Conservation (phyloP, 2,113 vertebrate species). For the Gymnogyps californianus region DNA sequence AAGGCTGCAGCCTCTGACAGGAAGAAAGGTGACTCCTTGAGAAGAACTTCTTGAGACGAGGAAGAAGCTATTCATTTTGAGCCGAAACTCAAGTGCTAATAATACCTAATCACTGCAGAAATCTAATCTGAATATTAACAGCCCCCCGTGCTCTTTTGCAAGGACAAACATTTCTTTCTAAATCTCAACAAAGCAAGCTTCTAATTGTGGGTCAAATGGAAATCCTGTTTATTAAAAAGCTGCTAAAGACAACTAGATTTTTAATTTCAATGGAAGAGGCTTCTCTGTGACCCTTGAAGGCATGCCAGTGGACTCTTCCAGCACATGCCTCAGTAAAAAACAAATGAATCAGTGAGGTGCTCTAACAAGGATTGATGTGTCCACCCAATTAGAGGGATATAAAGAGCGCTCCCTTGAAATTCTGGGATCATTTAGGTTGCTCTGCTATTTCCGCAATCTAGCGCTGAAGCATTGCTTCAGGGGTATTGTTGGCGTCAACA, state of each 20-base stretch:
- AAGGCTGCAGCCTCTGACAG: neutral
- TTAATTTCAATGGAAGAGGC: constrained; percentile 50
- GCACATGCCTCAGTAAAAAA: constrained; percentile 49
- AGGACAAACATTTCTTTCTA: constrained; percentile 33
- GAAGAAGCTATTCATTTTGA: neutral
- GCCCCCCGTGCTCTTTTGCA: neutral
- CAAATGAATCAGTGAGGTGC: constrained; percentile 50
- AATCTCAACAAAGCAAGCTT: neutral
- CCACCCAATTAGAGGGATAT: constrained; percentile 45
- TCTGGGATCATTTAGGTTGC: constrained; percentile 32
- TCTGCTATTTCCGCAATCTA: neutral
- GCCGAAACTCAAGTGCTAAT: neutral
- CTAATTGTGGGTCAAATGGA: constrained; percentile 25
- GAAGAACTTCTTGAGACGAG: neutral
- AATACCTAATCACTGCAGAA: neutral
- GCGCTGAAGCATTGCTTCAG: neutral
- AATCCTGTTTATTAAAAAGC: constrained; percentile 39
- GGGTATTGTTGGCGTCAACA: neutral
- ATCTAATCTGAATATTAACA: neutral
- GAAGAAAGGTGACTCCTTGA: neutral
- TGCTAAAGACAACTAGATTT: constrained; percentile 53
- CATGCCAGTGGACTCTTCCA: constrained; percentile 52
- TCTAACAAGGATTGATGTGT: constrained; percentile 58
- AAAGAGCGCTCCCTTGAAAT: constrained; percentile 36
- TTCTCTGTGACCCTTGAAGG: constrained; percentile 50